Percentiles rank a stretch among this genome's conserved stretches.
phyloP scores from a whole-genome alignment of 2,797 vertebrate species.

The Rhinogobio ventralis region DNA sequence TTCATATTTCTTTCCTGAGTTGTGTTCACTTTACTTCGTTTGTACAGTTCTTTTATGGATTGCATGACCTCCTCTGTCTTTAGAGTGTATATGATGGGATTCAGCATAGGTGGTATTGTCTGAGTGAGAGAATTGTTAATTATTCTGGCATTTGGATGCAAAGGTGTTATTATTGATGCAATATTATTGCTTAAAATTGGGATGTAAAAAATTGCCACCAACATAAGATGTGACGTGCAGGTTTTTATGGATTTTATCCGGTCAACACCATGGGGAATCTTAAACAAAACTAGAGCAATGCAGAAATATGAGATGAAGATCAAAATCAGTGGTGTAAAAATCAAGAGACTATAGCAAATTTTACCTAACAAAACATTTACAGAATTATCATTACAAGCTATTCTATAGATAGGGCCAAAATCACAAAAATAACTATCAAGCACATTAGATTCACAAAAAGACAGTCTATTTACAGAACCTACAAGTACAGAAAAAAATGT shows the following conservation, averaged over 20 bases:
- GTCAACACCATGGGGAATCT: constrained; percentile 58
- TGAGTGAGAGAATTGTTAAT: constrained; percentile 65
- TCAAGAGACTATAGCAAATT: not conserved
- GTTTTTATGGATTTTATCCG: constrained; percentile 67
- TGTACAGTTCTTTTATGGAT: constrained; percentile 61
- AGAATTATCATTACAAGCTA: constrained; percentile 67
- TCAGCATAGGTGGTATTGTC: constrained; percentile 66
- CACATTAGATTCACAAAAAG: constrained; percentile 69
- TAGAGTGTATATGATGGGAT: too few relatives aligned
- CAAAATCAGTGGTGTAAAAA: constrained; percentile 61
- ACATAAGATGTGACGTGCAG: constrained; percentile 68
- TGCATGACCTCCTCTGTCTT: constrained; percentile 71
- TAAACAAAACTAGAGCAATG: constrained; percentile 62
- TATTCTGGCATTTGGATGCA: constrained; percentile 67
- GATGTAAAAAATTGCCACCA: constrained; percentile 68
- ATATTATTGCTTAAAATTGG: constrained; percentile 63
- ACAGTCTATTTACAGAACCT: constrained; percentile 62
- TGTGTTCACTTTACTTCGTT: constrained; percentile 8
- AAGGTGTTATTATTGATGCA: constrained; percentile 24
- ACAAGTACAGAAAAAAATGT: constrained; percentile 13
- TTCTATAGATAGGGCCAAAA: constrained; percentile 55
- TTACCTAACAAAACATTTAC: constrained; percentile 41
- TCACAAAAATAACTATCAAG: constrained; percentile 70
- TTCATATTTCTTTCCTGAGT: not conserved
- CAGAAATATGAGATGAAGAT: constrained; percentile 64